phyloP scores from a whole-genome alignment of 2,888 invertebrate genomes.

The Polymixis flavicincta region DNA sequence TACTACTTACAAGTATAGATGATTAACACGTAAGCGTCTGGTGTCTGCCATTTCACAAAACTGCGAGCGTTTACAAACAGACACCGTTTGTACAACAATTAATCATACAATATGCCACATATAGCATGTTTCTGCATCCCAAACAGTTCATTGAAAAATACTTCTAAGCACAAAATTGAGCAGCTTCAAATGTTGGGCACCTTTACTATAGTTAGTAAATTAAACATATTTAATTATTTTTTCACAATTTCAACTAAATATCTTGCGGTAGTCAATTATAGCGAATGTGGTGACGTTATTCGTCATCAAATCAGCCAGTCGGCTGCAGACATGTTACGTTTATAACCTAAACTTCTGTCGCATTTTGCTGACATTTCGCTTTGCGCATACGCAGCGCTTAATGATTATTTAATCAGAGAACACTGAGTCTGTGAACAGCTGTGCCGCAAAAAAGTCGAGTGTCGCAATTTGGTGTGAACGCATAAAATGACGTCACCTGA shows the following conservation, averaged over 20 bases:
- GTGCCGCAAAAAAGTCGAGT: conserved; percentile 35
- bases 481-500: conserved; percentile 39
- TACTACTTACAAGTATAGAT: background rate
- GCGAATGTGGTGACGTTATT: background rate
- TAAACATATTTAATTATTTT: background rate
- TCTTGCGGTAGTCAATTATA: background rate
- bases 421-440: conserved; percentile 24
- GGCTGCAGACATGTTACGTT: background rate
- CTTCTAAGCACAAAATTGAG: background rate
- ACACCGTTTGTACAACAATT: background rate
- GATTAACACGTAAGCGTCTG: background rate
- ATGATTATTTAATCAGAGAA: conserved; percentile 27
- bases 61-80: background rate
- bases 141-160: background rate
- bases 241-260: background rate
- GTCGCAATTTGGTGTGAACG: conserved; percentile 35
- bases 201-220: background rate
- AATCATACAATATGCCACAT: background rate
- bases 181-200: background rate
- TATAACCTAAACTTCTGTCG: background rate
- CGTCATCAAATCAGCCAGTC: background rate
- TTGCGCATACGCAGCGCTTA: conserved; percentile 33
- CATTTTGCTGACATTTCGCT: conserved; percentile 11
- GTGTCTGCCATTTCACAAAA: background rate
- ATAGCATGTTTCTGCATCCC: background rate